Evolutionary conservation across 1,140 invertebrate species (phyloP), one percentile per base, ranked within the genome.

Genomic region (Chironomus striatipennis): DNA sequence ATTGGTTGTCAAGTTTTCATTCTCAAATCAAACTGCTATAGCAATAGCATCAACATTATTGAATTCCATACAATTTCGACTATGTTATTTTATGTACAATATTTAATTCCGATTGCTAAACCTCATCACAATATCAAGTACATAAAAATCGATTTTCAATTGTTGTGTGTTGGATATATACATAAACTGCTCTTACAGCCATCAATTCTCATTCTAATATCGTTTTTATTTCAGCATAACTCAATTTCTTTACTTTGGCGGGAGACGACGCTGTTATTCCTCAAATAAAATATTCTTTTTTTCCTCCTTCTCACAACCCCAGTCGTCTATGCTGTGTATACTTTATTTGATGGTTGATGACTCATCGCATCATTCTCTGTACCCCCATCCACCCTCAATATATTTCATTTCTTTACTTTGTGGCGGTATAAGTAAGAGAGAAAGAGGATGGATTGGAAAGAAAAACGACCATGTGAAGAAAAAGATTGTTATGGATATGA

Each of bases 261-360:
- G n/a, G 18, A 20, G 65, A 20, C 64, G 15, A 9, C n/a, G 12
- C 15, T 70, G 20, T 18, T 20, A 20, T 70, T 70, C 18, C 65
- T 12, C 47, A 12, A 18, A 70, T 70, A 70, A 70, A 70, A 18
- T 70, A 3, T 12, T 70, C n/a, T n/a, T n/a, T n/a, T n/a, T 70
- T 70, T 17, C 20, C 18, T 20, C 9, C 18, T 20, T 70, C 65
- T 70, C 18, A 70, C 20, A 21, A 21, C 17, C 10, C 24, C 24
- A 34, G 24, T 34, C 24, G 24, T 34, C 24, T 34, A 34, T 34
- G 24, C 24, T 34, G 24, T 34, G 24, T 34, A 34, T 34, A 34
- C 24, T 34, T 34, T 34, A 34, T 70, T 70, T 70, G 65, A 70
- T 70, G 47, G 18, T 34, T 21, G 65, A 70, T 70, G 65, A 70